Conservation (phyloP, 2,888 invertebrate species). For the Venusia cambrica region DNA sequence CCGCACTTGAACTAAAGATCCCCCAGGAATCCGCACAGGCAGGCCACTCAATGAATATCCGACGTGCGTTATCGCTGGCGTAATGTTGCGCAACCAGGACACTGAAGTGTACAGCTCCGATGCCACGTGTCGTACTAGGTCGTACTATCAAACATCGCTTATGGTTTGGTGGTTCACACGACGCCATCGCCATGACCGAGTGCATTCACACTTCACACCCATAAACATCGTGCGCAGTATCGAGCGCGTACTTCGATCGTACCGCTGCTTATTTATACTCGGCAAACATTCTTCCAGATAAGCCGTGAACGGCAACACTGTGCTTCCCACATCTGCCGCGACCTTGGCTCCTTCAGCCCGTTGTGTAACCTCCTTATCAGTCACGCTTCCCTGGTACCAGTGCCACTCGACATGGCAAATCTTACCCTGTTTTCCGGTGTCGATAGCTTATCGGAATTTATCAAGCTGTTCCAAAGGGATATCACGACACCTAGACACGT, state of each 20-base stretch:
- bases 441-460: slow-evolving; percentile 55
- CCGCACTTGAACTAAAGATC: slow-evolving; percentile 34
- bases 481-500: slow-evolving; percentile 34
- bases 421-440: slow-evolving; percentile 69
- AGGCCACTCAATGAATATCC: slow-evolving; percentile 3
- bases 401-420: slow-evolving; percentile 52
- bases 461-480: slow-evolving; percentile 38
- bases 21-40: slow-evolving; percentile 11
- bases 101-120: slow-evolving; percentile 32
- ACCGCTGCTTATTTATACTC: slow-evolving; percentile 67
- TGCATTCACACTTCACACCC: slow-evolving; percentile 74
- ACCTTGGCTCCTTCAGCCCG: slow-evolving; percentile 71
- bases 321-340: slow-evolving; percentile 78
- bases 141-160: slow-evolving; percentile 53
- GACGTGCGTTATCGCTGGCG: slow-evolving; percentile 32
- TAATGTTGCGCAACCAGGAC: slow-evolving; percentile 44
- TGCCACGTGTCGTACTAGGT: slow-evolving; percentile 68
- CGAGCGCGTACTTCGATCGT: slow-evolving; percentile 48
- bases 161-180: slow-evolving; percentile 65
- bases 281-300: slow-evolving; percentile 70
- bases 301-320: slow-evolving; percentile 69
- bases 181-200: slow-evolving; percentile 52
- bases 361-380: slow-evolving; percentile 76
- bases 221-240: slow-evolving; percentile 53
- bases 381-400: slow-evolving; percentile 62